Base-by-base conservation (phyloP, 2,888 invertebrate species). In the Cataglyphis cursor region DNA sequence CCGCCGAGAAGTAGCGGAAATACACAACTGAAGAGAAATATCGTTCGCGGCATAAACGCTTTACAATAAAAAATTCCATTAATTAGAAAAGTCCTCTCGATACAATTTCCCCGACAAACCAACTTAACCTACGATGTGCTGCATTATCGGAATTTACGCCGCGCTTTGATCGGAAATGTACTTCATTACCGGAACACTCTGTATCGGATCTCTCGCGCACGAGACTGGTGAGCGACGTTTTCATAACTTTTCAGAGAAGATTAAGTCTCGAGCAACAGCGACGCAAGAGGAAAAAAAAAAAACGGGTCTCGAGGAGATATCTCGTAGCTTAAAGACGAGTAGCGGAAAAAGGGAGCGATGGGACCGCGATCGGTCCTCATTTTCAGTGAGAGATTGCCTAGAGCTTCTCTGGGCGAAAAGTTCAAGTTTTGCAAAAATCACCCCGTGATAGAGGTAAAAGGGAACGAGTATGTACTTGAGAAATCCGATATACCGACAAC, bases 341-440 rank as follows among this genome's bases (percentile, higher is more conserved):
- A 31, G 28, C 41, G 57, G 24, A 38, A 24, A 12, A 64, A 10
- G n/a, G n/a, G 54, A 10, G 24, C 54, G 65, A 75, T 54, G 12
- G 10, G 57, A 68, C n/a, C 78, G 59, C 78, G 78, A 80, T 80
- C 70, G 70, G 78, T 35, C 38, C 59, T 70, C 59, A 48, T 70
- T 80, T 59, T 44, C 44, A 59, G n/a, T 15, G 6, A 51, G 12
- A 38, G 54, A 54, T 68, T 68, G 68, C 41, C 76, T 78, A 66
- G 68, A 78, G 51, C n/a, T 51, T 75, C 51, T 64, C 35, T 64
- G 38, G 12, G 1, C 44, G 70, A 18, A 70, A 70, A 80, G 70
- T 78, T 78, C 59, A 78, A 78, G 59, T 80, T 80, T 70, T 35
- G 44, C 31, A 31, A 59, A 68, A 80, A 44, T 68, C 78, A 66